Conservation (phyloP, 1,140 invertebrate species). For the Parapsyche elsis region DNA sequence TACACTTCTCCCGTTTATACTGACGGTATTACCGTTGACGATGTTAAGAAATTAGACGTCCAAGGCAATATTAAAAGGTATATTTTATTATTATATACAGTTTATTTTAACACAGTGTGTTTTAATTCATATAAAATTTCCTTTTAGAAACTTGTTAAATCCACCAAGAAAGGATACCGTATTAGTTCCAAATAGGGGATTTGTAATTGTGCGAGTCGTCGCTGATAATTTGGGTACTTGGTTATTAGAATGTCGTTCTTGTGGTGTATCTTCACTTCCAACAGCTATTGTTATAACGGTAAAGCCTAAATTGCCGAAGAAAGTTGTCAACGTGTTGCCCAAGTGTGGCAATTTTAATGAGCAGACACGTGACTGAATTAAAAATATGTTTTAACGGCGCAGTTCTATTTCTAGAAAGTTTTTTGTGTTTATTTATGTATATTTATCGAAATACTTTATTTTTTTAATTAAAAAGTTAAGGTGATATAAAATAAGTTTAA, state of each 20-base stretch:
- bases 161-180: constrained; percentile 70
- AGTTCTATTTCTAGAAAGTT: not conserved
- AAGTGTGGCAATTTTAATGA: constrained; percentile 66
- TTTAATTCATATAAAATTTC: constrained; percentile 11
- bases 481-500: too few species aligned
- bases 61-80: constrained; percentile 62
- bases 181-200: constrained; percentile 68
- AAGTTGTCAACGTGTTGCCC: constrained; percentile 61
- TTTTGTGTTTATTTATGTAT: not conserved
- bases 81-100: not conserved
- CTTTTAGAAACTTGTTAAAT: constrained; percentile 61
- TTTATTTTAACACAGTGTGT: not conserved
- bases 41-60: constrained; percentile 58
- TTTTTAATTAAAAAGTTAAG: too few species aligned
- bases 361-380: constrained; percentile 63
- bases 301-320: constrained; percentile 60
- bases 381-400: constrained; percentile 27
- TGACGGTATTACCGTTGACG: constrained; percentile 58
- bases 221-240: constrained; percentile 67
- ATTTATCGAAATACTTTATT: not conserved
- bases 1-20: constrained; percentile 59
- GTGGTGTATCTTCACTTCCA: constrained; percentile 61
- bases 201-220: constrained; percentile 67
- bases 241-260: constrained; percentile 65
- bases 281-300: constrained; percentile 63